Evolutionary conservation across 2,888 invertebrate species (phyloP).

Genomic region (Noctua janthe): DNA sequence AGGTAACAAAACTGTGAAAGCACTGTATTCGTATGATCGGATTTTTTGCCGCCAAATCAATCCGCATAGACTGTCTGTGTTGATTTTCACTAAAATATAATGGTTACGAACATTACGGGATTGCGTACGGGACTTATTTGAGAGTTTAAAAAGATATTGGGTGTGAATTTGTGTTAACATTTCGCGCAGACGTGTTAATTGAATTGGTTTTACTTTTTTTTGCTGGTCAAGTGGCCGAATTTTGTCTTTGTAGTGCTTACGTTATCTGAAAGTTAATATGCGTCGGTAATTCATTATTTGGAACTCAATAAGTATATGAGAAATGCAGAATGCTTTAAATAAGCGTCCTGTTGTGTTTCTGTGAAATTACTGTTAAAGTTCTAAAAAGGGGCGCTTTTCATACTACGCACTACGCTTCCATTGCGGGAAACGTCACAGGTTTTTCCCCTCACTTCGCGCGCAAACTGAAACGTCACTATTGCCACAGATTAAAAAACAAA

Average conservation of each 20-base stretch:
- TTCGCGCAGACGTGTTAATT: constrained; percentile 28
- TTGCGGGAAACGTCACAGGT: background rate
- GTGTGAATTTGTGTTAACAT: constrained; percentile 31
- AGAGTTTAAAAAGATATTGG: constrained; percentile 38
- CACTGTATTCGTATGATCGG: constrained; percentile 3
- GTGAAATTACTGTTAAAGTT: background rate
- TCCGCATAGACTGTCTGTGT: constrained; percentile 43
- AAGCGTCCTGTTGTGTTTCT: background rate
- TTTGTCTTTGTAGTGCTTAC: background rate
- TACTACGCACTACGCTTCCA: background rate
- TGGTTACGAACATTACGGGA: constrained; percentile 69
- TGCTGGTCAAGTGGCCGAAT: background rate
- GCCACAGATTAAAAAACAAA: constrained; percentile 44
- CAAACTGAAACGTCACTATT: constrained; percentile 39
- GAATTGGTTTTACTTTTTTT: constrained; percentile 33
- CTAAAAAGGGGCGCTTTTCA: background rate
- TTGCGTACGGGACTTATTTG: constrained; percentile 66
- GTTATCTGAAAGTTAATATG: background rate
- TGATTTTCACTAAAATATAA: constrained; percentile 53
- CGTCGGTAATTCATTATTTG: background rate
- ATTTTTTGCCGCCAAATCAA: constrained; percentile 61
- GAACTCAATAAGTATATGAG: background rate
- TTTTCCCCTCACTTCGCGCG: constrained; percentile 34
- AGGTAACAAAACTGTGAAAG: background rate
- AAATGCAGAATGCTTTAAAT: background rate